A percentile compares a stretch with the other conserved stretches of the same genome.
Evolutionary conservation across 2,113 vertebrate genomes (phyloP).

Genomic region (Cyanistes caeruleus): DNA sequence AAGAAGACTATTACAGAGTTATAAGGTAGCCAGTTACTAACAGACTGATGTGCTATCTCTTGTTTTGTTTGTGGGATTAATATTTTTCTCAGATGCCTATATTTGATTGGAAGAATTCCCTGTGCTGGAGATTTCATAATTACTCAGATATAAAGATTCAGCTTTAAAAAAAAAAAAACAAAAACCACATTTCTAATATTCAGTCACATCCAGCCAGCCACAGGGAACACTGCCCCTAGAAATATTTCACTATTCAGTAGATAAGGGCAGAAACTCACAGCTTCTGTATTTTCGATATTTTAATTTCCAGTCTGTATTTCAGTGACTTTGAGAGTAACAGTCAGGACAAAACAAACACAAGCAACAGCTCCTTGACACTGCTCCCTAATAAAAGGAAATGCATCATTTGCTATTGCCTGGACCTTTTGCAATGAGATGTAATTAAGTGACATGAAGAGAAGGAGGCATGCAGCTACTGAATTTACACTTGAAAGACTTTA

Average conservation of each 20-base stretch:
- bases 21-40: not conserved
- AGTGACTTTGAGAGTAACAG: not conserved
- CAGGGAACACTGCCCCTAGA: not conserved
- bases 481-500: constrained; percentile 9
- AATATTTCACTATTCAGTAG: not conserved
- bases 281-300: not conserved
- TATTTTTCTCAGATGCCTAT: not conserved
- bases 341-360: not conserved
- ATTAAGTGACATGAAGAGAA: constrained; percentile 7
- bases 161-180: not conserved
- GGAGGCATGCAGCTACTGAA: not conserved
- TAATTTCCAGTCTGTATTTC: not conserved
- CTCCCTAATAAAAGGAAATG: not conserved
- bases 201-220: not conserved
- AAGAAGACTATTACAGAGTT: not conserved
- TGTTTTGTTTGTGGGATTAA: not conserved
- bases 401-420: not conserved
- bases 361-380: not conserved
- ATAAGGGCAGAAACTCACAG: not conserved
- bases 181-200: not conserved
- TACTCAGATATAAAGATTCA: not conserved
- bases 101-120: not conserved
- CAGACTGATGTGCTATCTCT: not conserved
- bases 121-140: not conserved
- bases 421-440: not conserved